Percentiles rank a stretch among this genome's conserved stretches.
phyloP scores from a whole-genome alignment of 2,888 invertebrate genomes.

The Oxytorus armatus region DNA sequence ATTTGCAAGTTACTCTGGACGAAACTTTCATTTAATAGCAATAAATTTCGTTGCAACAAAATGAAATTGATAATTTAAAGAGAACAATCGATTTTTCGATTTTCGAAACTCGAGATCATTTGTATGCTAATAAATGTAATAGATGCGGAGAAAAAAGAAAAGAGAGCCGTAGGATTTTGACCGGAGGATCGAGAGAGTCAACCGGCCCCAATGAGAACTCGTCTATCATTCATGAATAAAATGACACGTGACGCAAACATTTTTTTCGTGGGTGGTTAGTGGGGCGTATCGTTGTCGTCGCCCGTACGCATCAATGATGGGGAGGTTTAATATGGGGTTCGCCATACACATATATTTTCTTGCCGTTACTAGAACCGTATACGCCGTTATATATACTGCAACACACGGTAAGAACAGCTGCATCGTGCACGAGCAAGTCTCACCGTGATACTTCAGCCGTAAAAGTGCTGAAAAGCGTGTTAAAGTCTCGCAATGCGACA shows the following conservation, averaged over 20 bases:
- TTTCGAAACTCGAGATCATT: not conserved
- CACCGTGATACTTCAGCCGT: slow-evolving; percentile 76
- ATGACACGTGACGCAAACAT: slow-evolving; percentile 78
- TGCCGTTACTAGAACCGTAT: slow-evolving; percentile 37
- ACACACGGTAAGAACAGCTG: slow-evolving; percentile 64
- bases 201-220: slow-evolving; percentile 72
- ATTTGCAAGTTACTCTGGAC: too few species aligned
- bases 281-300: slow-evolving; percentile 77
- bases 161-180: slow-evolving; percentile 8
- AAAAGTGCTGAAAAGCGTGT: slow-evolving; percentile 63
- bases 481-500: slow-evolving; percentile 54
- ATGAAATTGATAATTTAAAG: too few species aligned
- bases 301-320: slow-evolving; percentile 69
- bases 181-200: slow-evolving; percentile 46
- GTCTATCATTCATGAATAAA: slow-evolving; percentile 77
- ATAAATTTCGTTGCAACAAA: too few species aligned
- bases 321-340: slow-evolving; percentile 70
- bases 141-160: slow-evolving; percentile 7
- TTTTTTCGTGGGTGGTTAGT: slow-evolving; percentile 81
- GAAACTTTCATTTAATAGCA: too few species aligned
- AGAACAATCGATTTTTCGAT: too few species aligned
- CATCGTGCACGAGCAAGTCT: slow-evolving; percentile 72
- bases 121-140: not conserved
- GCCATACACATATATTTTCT: not conserved
- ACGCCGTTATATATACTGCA: slow-evolving; percentile 26